Evolutionary conservation across 2,797 vertebrate species (phyloP), one percentile per base, ranked within the genome.

Genomic region (Thalassophryne amazonica): DNA sequence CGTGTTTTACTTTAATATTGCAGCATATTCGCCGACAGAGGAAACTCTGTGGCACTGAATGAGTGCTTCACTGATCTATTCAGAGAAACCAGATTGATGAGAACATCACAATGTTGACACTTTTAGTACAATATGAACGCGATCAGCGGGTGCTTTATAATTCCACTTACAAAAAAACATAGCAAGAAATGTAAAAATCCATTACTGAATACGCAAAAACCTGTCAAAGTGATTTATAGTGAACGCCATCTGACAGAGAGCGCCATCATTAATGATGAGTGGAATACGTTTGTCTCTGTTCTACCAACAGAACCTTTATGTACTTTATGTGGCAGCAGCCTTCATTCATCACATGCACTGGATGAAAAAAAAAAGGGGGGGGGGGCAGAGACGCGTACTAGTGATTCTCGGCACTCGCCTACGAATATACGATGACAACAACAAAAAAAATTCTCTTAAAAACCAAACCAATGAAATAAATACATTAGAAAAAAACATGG

Each of bases 401-500:
- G 58, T 58, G 55, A 64, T 53, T 50, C 32, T 24, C 70, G 76
- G 59, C 57, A 60, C 73, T 73, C 65, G 67, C 68, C 45, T 70
- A 72, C 73, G 77, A 80, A 72, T 48, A 50, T 69, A 52, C 25
- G 61, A 54, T 2, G 33, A 40, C 28, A 21, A 2, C 24, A 29
- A 32, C 45, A 57, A 51, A 25, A 15, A 31, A 48, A 41, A 62
- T 50, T 57, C 51, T 52, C 43, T 60, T 67, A 64, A 47, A 70
- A 79, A 72, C 49, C 37, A 66, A 83, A 69, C 22, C 56, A 62
- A 50, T 13, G 30, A 55, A 62, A 87, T 66, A 81, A 80, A 86
- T 76, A 85, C 28, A 72, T 56, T 16, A 68, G n/a, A n/a, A 53
- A 70, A 59, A 51, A 49, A 53, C 31, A 53, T 52, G 52, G 29